Conservation (phyloP, 2,888 invertebrate species). For the Leucozona laternaria region DNA sequence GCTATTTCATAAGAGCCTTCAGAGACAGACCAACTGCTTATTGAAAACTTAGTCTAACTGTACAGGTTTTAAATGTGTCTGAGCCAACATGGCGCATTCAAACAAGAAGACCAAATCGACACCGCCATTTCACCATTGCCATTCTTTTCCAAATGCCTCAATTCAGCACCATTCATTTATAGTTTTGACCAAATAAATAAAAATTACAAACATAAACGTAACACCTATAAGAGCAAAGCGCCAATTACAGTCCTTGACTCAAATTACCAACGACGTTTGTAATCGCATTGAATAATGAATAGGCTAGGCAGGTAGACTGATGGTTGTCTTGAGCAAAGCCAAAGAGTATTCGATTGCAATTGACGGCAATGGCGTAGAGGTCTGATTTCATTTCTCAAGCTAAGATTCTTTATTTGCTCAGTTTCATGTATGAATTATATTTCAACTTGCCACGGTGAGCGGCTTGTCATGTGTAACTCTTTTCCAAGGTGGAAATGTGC, state of each 20-base stretch:
- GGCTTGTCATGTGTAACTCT: background rate
- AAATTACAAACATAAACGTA: constrained; percentile 8
- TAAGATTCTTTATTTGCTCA: background rate
- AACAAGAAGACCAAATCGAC: background rate
- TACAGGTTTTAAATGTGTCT: no score
- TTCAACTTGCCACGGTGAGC: background rate
- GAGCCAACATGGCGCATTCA: background rate
- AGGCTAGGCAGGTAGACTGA: background rate
- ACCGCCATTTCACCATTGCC: background rate
- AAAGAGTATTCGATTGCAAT: background rate
- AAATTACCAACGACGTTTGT: constrained; percentile 1
- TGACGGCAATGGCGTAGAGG: background rate
- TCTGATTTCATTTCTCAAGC: background rate
- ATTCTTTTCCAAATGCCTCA: background rate
- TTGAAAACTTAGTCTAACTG: no score
- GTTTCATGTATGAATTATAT: background rate
- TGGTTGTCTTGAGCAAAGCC: background rate
- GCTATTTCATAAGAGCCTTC: no score
- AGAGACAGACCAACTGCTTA: no score
- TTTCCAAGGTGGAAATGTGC: background rate
- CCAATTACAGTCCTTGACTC: constrained; percentile 19
- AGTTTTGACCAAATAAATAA: constrained; percentile 32
- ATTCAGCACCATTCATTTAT: constrained; percentile 5
- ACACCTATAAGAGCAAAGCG: background rate
- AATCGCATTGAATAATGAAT: background rate